Evolutionary conservation across 2,888 invertebrate genomes (phyloP), one percentile per base, ranked within the genome.

Genomic region (Chesias legatella): DNA sequence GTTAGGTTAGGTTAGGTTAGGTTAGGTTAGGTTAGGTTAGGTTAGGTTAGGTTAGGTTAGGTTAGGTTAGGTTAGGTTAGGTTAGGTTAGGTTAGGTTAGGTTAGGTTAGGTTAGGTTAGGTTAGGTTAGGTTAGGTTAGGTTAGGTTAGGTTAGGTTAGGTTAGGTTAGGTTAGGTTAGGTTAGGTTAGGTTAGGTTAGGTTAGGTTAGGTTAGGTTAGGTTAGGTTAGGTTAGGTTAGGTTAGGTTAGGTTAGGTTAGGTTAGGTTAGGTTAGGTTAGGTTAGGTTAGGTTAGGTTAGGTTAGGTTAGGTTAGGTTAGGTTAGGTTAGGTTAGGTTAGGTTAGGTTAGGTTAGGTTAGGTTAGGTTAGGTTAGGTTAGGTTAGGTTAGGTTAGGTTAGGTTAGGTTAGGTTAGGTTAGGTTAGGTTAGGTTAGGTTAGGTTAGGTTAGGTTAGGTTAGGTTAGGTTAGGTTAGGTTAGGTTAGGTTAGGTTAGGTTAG

Each of bases 91-190:
- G 43, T 38, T 47, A 33, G 37, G 33, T 33, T 41, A 37, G 38
- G 38, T 38, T 34, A 39, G 42, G 38, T 33, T 38, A 42, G 38
- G 31, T 40, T 43, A 33, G 38, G 50, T 45, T 50, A 46, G 46
- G 50, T 46, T 53, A 49, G 49, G 53, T 49, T 50, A 48, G 53
- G 53, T 53, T 53, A 53, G 53, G 47, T 53, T 53, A 53, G 53
- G 53, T 53, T 53, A 53, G 53, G 53, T 53, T 53, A 53, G 53
- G 53, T 53, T 53, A 53, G 53, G 53, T 53, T 53, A 53, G 53
- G 53, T 53, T 53, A 53, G 49, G 53, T 53, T 53, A 53, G 52
- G 53, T 53, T 51, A 51, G 44, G 51, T 48, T 51, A 48, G 49
- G 49, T 50, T 50, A 49, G 49, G 45, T 45, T 45, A 45, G 45